These are phyloP conservation scores for Anas platyrhynchos DNA, from an alignment of 2,113 vertebrate species.

Conservation along the genomic window DNA sequence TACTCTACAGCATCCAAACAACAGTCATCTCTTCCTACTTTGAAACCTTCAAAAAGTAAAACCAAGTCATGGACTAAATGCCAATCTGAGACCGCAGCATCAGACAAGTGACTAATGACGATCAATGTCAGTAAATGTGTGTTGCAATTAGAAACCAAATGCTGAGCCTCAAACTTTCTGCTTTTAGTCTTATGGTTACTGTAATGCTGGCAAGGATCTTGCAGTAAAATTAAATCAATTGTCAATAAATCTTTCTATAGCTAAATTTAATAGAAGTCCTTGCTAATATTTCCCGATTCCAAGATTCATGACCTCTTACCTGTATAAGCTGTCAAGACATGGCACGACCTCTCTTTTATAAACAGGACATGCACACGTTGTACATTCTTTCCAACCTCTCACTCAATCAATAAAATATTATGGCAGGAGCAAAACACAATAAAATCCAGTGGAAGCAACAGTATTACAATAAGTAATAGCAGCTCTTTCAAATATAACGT, in stretches of 20 bases:
- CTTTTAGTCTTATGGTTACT: not conserved
- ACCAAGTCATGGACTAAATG: not conserved
- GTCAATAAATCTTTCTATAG: not conserved
- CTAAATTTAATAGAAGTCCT: not conserved
- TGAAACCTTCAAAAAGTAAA: constrained; percentile 32
- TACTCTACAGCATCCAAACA: not conserved
- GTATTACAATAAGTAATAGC: not conserved
- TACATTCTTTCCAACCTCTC: not conserved
- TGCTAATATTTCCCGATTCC: not conserved
- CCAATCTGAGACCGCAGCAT: not conserved
- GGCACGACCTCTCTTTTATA: constrained; percentile 10
- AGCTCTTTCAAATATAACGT: not conserved
- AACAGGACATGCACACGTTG: not conserved
- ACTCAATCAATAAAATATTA: not conserved
- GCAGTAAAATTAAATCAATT: not conserved
- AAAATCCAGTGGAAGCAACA: not conserved
- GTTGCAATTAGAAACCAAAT: not conserved
- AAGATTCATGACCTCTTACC: constrained; percentile 1
- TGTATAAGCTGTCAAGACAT: constrained; percentile 13
- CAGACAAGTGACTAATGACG: constrained; percentile 20
- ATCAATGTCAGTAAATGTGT: not conserved
- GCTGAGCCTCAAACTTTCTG: not conserved
- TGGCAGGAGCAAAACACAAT: not conserved
- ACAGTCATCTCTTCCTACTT: constrained; percentile 29
- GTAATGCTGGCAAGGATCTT: not conserved